Evolutionary conservation across 2,888 invertebrate genomes (phyloP).

Genomic region (Phorcus lineatus): DNA sequence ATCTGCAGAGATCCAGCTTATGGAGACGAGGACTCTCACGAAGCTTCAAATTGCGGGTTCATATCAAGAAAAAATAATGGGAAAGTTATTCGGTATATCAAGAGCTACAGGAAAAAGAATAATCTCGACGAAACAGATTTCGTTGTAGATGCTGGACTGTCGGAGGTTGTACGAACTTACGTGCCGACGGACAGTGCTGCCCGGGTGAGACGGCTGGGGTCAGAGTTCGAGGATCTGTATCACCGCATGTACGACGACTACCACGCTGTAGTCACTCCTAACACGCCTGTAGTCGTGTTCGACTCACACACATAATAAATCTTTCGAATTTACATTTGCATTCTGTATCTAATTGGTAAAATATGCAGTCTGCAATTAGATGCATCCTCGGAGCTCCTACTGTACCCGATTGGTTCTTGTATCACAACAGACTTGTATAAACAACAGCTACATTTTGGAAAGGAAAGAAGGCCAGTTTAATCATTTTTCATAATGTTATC

Average conservation of each 20-base stretch:
- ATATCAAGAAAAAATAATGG: not conserved
- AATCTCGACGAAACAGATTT: not conserved
- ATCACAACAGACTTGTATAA: no score
- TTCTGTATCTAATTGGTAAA: no score
- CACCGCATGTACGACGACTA: not conserved
- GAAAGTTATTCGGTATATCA: not conserved
- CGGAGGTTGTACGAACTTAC: not conserved
- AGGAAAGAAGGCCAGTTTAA: no score
- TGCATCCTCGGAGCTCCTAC: no score
- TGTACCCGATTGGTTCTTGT: no score
- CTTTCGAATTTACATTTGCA: no score
- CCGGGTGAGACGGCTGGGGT: not conserved
- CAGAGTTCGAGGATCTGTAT: not conserved
- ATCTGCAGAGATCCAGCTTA: not conserved
- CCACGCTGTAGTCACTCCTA: not conserved
- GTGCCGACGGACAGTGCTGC: not conserved
- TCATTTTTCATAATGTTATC: no score
- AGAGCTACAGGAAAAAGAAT: not conserved
- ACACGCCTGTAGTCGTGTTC: not conserved
- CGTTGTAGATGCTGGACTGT: not conserved
- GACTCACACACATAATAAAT: not conserved
- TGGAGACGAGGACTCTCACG: not conserved
- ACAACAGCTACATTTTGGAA: no score
- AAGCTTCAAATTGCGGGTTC: not conserved
- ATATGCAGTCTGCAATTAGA: no score